Evolutionary conservation across 2,888 invertebrate species (phyloP).

Genomic region (Agapostemon virescens): DNA sequence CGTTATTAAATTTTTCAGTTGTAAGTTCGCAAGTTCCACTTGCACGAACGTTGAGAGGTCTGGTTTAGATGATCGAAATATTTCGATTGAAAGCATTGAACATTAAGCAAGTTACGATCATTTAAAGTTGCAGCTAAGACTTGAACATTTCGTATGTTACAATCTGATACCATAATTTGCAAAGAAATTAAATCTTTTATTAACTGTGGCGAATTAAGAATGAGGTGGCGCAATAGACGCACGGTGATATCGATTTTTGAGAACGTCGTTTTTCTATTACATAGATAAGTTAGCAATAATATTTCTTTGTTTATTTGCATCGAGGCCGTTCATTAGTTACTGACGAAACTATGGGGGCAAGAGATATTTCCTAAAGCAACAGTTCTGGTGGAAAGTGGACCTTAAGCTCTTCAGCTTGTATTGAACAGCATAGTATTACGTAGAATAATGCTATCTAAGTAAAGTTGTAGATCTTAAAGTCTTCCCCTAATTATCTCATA

Average conservation of each 20-base stretch:
- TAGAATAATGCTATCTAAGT: neutral
- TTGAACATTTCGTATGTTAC: too few species aligned
- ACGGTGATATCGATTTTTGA: neutral
- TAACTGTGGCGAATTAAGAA: neutral
- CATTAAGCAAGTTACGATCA: too few species aligned
- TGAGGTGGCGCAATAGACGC: neutral
- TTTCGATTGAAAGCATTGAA: too few species aligned
- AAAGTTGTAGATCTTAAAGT: neutral
- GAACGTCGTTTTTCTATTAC: neutral
- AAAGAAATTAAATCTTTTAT: neutral
- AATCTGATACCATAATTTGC: neutral
- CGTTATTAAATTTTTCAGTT: too few species aligned
- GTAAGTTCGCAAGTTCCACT: too few species aligned
- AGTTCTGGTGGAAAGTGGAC: neutral
- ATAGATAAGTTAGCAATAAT: neutral
- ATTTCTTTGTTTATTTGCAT: neutral
- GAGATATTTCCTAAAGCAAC: neutral
- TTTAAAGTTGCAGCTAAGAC: too few species aligned
- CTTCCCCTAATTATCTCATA: neutral
- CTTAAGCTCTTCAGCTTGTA: neutral
- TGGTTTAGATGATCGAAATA: too few species aligned
- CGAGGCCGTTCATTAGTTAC: neutral
- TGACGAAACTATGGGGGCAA: neutral
- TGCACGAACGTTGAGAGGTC: too few species aligned
- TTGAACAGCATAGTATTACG: neutral